Conservation (phyloP, 2,888 invertebrate species). For the Oligia fasciuncula region DNA sequence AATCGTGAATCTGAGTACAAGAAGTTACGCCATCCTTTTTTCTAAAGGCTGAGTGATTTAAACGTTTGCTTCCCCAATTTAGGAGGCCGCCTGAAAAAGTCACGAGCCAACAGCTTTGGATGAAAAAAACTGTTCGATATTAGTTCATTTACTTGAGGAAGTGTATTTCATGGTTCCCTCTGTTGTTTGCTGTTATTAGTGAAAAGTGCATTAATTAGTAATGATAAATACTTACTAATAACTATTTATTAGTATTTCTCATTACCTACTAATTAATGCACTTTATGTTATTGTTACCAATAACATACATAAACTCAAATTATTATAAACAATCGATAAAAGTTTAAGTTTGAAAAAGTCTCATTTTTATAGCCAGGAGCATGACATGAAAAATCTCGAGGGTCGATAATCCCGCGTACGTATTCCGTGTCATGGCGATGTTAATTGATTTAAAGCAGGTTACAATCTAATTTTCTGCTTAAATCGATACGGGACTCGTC, state of each 20-base stretch:
- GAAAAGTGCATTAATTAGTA: neutral
- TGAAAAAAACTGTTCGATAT: constrained; percentile 43
- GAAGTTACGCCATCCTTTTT: constrained; percentile 56
- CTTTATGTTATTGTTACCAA: no score
- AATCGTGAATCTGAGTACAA: constrained; percentile 55
- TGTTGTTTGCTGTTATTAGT: neutral
- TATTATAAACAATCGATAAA: no score
- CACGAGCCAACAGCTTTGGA: constrained; percentile 35
- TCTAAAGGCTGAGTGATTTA: constrained; percentile 64
- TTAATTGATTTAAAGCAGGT: constrained; percentile 79
- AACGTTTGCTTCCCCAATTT: constrained; percentile 59
- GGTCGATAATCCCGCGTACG: constrained; percentile 38
- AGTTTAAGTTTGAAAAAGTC: neutral
- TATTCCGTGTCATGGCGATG: constrained; percentile 62
- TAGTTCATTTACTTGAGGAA: constrained; percentile 25
- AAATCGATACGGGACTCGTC: constrained; percentile 79
- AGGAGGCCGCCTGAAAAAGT: constrained; percentile 51
- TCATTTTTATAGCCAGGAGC: constrained; percentile 18
- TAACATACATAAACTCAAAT: no score
- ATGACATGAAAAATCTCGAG: constrained; percentile 48
- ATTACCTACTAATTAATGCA: no score
- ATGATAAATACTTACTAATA: neutral
- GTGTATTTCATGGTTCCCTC: neutral
- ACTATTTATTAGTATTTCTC: neutral
- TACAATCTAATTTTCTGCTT: constrained; percentile 79